These are phyloP conservation scores for Typhlichthys subterraneus DNA, from an alignment of 2,797 vertebrate genomes.

Conservation along the genomic window DNA sequence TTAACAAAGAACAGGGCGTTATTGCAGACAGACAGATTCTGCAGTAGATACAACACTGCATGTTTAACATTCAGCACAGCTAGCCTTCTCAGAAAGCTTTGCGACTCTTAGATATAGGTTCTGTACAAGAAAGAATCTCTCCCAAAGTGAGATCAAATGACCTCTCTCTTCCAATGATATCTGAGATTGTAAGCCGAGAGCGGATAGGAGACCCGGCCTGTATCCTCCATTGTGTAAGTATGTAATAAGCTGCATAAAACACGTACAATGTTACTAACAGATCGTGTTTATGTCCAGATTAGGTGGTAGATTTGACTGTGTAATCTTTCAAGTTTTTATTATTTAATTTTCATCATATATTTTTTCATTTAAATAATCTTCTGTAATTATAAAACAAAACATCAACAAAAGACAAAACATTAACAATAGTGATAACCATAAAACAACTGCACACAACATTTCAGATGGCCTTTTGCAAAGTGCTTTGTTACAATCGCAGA, in stretches of 20 bases:
- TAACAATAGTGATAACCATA: constrained; percentile 63
- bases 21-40: constrained; percentile 59
- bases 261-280: constrained; percentile 42
- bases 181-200: constrained; percentile 51
- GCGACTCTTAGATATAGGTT: constrained; percentile 65
- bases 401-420: constrained; percentile 65
- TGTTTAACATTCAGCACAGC: constrained; percentile 70
- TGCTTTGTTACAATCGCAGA: constrained; percentile 83
- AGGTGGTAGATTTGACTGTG: constrained; percentile 68
- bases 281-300: constrained; percentile 59
- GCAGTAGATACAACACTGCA: constrained; percentile 62
- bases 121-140: constrained; percentile 59
- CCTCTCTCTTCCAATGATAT: constrained; percentile 56
- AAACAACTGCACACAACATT: constrained; percentile 73
- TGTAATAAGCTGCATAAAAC: constrained; percentile 58
- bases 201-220: constrained; percentile 27
- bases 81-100: constrained; percentile 73
- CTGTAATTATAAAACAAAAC: constrained; percentile 58
- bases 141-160: constrained; percentile 58
- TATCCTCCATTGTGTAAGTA: constrained; percentile 41
- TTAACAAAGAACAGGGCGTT: constrained; percentile 50
- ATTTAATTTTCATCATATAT: constrained; percentile 56
- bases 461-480: constrained; percentile 82
- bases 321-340: constrained; percentile 55
- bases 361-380: constrained; percentile 80